Evolutionary conservation across 2,888 invertebrate genomes (phyloP).

Genomic region (Pardosa pseudoannulata): DNA sequence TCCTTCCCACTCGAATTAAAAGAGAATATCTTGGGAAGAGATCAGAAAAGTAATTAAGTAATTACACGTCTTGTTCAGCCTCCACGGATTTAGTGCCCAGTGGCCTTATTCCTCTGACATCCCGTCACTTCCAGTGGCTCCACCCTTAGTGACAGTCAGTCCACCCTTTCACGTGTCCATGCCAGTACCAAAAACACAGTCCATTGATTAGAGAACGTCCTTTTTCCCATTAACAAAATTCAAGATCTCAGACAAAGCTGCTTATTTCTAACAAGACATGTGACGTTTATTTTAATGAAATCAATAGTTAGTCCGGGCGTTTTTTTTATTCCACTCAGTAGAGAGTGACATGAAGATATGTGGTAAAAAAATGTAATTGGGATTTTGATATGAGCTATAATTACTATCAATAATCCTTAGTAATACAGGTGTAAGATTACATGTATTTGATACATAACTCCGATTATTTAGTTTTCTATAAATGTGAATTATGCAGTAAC

Average conservation of each 20-base stretch:
- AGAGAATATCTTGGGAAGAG: background rate
- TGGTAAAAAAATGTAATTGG: too few relatives aligned
- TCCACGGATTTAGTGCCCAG: constrained; percentile 2
- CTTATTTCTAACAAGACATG: background rate
- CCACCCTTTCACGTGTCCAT: constrained; percentile 15
- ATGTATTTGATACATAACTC: too few relatives aligned
- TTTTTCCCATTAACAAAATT: constrained; percentile 8
- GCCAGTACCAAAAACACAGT: constrained; percentile 8
- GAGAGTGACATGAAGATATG: too few relatives aligned
- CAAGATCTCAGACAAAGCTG: background rate
- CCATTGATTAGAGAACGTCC: background rate
- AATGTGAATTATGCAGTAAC: too few relatives aligned
- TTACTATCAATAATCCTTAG: too few relatives aligned
- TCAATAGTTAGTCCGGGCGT: background rate
- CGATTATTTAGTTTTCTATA: too few relatives aligned
- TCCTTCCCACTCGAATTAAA: background rate
- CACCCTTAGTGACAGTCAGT: background rate
- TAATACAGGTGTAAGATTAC: too few relatives aligned
- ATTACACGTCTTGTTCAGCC: constrained; percentile 10
- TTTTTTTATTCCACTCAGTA: too few relatives aligned
- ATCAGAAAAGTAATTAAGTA: constrained; percentile 19
- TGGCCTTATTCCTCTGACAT: constrained; percentile 3
- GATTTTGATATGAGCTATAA: too few relatives aligned
- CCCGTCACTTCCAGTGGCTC: constrained; percentile 1
- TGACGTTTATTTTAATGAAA: background rate